These are phyloP conservation scores for Laterallus jamaicensis DNA, from an alignment of 2,113 vertebrate species.

Conservation along the genomic window DNA sequence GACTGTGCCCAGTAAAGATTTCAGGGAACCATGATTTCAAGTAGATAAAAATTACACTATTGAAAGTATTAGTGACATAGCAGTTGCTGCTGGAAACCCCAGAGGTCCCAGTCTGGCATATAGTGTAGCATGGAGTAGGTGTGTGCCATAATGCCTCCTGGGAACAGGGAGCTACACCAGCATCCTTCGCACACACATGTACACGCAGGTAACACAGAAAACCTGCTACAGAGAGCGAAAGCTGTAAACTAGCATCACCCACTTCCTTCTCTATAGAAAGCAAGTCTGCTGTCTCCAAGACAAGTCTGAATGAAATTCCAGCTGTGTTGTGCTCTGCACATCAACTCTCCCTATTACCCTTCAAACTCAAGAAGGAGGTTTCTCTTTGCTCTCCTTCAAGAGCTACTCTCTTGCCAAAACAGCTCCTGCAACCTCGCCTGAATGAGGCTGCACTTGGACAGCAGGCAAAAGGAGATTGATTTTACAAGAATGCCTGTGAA, in stretches of 20 bases:
- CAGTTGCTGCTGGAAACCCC: neutral
- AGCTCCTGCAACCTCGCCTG: neutral
- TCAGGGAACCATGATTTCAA: neutral
- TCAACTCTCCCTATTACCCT: accelerated
- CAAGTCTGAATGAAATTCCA: neutral
- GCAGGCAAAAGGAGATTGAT: neutral
- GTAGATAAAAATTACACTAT: neutral
- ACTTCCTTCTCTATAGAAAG: neutral
- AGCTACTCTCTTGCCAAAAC: neutral
- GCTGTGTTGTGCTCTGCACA: neutral
- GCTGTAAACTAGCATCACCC: neutral
- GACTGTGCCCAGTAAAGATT: neutral
- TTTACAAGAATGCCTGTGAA: neutral
- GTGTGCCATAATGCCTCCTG: accelerated
- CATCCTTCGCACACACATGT: neutral
- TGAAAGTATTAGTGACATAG: neutral
- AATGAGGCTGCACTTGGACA: neutral
- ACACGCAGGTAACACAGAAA: accelerated
- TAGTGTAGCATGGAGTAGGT: neutral
- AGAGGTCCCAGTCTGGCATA: neutral
- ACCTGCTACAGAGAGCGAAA: neutral
- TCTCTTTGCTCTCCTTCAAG: neutral
- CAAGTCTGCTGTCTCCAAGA: neutral
- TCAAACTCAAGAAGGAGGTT: neutral
- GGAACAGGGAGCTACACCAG: neutral